phyloP scores from a whole-genome alignment of 92 coral and sea anemone species.

The Isaurus tuberculatus region DNA sequence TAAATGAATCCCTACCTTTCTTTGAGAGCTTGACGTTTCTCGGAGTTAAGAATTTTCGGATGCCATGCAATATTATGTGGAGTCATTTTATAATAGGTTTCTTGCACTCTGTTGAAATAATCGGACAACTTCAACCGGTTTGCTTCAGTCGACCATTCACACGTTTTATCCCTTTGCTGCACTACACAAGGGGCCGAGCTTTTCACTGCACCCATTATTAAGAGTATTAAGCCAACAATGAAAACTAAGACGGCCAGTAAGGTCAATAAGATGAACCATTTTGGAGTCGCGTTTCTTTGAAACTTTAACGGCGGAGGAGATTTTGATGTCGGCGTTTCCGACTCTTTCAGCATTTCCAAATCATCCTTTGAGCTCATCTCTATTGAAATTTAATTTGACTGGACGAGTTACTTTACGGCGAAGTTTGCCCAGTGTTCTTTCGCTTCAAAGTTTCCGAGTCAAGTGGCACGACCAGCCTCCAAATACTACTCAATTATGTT shows the following conservation, averaged over 20 bases:
- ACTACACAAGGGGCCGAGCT: conserved; percentile 7
- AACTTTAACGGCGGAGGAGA: background rate
- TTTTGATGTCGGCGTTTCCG: background rate
- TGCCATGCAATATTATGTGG: conserved; percentile 70
- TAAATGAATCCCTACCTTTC: conserved; percentile 54
- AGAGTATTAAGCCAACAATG: conserved; percentile 10
- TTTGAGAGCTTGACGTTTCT: conserved; percentile 58
- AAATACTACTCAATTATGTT: no score
- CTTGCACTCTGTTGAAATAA: conserved; percentile 68
- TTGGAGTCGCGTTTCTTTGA: background rate
- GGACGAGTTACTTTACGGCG: background rate
- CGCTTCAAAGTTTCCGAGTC: no score
- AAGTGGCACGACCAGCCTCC: no score
- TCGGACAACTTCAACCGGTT: conserved; percentile 56
- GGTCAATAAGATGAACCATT: conserved; percentile 14
- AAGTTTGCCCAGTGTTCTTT: no score
- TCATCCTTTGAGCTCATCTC: conserved; percentile 12
- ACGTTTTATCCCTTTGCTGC: background rate
- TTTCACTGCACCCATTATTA: conserved; percentile 27
- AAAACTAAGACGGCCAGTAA: background rate
- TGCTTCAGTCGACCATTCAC: conserved; percentile 22
- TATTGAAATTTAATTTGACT: background rate
- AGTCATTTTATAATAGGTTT: conserved; percentile 63
- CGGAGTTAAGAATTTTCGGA: conserved; percentile 57
- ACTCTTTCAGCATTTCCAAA: background rate